Evolutionary conservation across 2,888 invertebrate species (phyloP), one percentile per base, ranked within the genome.

Genomic region (Cephus rjabovi): DNA sequence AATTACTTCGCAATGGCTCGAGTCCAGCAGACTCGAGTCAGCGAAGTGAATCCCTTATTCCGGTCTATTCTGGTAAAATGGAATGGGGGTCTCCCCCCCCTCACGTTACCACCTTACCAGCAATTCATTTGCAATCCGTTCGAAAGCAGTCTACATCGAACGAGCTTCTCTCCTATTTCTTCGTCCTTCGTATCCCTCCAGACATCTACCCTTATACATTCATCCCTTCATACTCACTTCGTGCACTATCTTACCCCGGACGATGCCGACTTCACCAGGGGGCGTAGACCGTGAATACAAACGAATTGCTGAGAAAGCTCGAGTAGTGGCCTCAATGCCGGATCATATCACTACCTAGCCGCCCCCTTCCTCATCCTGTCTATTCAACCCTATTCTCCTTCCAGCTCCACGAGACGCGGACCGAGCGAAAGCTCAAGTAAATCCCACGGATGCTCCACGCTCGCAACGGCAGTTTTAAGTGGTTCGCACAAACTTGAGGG

Each of bases 101-200:
- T n/a, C 68, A 40, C 23, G n/a, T 40, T 76, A 69, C 40, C 73
- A 69, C 35, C 30, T 68, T 70, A 74, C 69, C 76, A 71, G 73
- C 81, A 75, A 79, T 81, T 83, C 79, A 80, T 83, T 81, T 77
- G 79, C 79, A 81, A 79, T 81, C 75, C 69, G 74, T 68, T 56
- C 74, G 73, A 71, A 71, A 71, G 71, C 31, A 31, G 71, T 71
- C 71, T 71, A 71, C 34, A 4, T 71, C 71, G 71, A 34, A 31
- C 71, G 15, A 23, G 40, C 40, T 56, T 56, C 23, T 23, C 69
- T 69, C 31, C 69, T 37, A 31, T 33, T 40, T 31, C 6, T 74
- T 68, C 30, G 30, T 35, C 12, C 34, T 69, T 77, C 69, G 33
- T 74, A 70, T 34, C 69, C 71, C 30, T 30, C 77, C 70, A 70